Base-by-base conservation (phyloP, 2,113 vertebrate species). In the Aldabrachelys gigantea region DNA sequence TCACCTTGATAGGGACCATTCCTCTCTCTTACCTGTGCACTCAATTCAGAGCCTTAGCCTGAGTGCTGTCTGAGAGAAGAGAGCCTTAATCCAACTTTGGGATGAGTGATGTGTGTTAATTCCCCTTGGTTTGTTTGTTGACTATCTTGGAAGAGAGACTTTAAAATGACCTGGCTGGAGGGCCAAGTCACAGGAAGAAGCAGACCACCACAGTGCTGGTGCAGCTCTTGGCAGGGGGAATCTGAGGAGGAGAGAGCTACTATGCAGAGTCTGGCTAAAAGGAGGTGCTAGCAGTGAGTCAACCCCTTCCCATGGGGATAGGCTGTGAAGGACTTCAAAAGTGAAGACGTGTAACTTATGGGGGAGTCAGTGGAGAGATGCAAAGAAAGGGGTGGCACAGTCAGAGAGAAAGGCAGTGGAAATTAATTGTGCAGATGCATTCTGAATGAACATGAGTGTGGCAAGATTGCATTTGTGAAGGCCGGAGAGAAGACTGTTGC, bases 301-400 rank as follows among this genome's bases (percentile, higher is more conserved):
- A n/a, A 10, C 31, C 35, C 31, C 62, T 69, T 69, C 35, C 17
- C 35, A 19, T 69, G 16, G 35, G 16, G 35, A n/a, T 17, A 69
- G 8, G 35, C 62, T n/a, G 3, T 19, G 62, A 95, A 92, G 78
- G 85, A 89, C 49, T 57, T 94, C 96, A 93, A 93, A 91, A 94
- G 44, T 47, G 93, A 95, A 96, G 94, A 96, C 85, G 93, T 96
- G 96, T 93, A 84, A 38, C 44, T 89, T 89, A 79, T 94, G 56
- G 80, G 50, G 85, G 89, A 94, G 72, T 62, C 44, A 89, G 84
- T 35, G 89, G 72, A 94, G 78, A 91, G n/a, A 29, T 94, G 57
- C 10, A 89, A 96, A 86, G 85, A 95, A 95, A 29, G 72, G 29
- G 84, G 83, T 65, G 92, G 94, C 96, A 92, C 86, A 78, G 72